Evolutionary conservation across 1,140 invertebrate species (phyloP).

Genomic region (Stenopsyche tienmushanensis): DNA sequence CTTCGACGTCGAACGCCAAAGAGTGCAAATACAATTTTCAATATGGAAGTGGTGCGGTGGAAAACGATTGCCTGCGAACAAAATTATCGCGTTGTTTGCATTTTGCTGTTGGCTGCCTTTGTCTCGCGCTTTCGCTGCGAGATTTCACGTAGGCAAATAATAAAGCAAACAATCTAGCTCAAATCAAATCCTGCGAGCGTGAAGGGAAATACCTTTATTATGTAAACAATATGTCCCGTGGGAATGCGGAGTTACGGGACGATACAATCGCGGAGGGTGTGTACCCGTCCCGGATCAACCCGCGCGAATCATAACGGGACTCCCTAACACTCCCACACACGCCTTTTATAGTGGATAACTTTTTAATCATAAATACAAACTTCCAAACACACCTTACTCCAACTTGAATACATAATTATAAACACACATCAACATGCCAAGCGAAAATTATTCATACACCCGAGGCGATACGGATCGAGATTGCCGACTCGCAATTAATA

Average conservation of each 20-base stretch:
- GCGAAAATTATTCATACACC: no score
- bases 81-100: slow-evolving; percentile 15
- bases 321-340: not conserved
- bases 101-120: not conserved
- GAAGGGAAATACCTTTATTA: slow-evolving; percentile 17
- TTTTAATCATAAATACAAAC: no score
- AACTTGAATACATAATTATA: no score
- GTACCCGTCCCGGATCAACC: no score
- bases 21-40: slow-evolving; percentile 4
- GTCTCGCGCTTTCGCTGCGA: slow-evolving; percentile 1
- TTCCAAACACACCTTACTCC: no score
- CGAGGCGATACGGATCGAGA: no score
- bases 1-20: not conserved
- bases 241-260: not conserved
- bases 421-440: no score
- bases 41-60: not conserved
- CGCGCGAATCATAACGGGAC: not conserved
- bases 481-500: no score
- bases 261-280: not conserved
- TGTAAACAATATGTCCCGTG: slow-evolving; percentile 24
- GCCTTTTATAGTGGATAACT: no score
- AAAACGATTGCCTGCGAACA: slow-evolving; percentile 7
- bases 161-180: slow-evolving; percentile 25
- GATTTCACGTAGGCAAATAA: slow-evolving; percentile 18
- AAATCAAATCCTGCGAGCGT: slow-evolving; percentile 21